These are phyloP conservation scores for Perccottus glenii DNA, from an alignment of 2,113 vertebrate species.

Conservation along the genomic window DNA sequence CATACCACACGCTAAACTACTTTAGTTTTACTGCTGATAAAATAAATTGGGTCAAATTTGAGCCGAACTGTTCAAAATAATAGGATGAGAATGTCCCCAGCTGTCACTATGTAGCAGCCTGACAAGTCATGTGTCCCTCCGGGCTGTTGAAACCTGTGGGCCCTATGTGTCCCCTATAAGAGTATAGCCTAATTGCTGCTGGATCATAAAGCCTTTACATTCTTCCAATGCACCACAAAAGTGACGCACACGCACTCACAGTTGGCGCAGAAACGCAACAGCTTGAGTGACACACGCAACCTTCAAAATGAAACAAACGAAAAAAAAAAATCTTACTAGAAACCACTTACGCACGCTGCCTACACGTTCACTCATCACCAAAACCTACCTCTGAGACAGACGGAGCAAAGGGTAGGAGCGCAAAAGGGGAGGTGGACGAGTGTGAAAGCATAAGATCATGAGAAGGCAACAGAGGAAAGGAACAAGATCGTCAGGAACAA, in stretches of 20 bases:
- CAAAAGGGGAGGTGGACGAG: conserved; percentile 22
- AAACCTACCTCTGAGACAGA: conserved; percentile 49
- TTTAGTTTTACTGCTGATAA: too few species aligned
- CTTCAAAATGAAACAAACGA: conserved; percentile 51
- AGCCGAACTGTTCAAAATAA: too few species aligned
- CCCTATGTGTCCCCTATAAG: conserved; percentile 12
- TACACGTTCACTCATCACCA: conserved; percentile 58
- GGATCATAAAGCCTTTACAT: conserved; percentile 9
- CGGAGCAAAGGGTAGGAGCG: conserved; percentile 50
- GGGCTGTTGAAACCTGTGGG: conserved; percentile 1
- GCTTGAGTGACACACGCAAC: conserved; percentile 68
- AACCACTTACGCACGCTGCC: conserved; percentile 61
- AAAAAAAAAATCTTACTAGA: conserved; percentile 56
- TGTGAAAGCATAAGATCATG: too few species aligned
- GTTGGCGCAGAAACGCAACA: conserved; percentile 54
- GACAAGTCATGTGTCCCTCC: conserved; percentile 51
- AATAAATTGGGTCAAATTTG: too few species aligned
- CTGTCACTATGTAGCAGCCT: conserved; percentile 57
- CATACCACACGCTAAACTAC: too few species aligned
- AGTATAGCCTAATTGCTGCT: conserved; percentile 28
- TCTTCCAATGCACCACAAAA: too few species aligned
- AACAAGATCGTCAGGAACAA: conserved; percentile 1
- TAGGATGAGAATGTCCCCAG: conserved; percentile 32
- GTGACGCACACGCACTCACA: conserved; percentile 14
- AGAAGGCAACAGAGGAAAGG: background rate